These are phyloP conservation scores for Drosophila kikkawai DNA, from an alignment of 1,140 invertebrate species.

Conservation along the genomic window DNA sequence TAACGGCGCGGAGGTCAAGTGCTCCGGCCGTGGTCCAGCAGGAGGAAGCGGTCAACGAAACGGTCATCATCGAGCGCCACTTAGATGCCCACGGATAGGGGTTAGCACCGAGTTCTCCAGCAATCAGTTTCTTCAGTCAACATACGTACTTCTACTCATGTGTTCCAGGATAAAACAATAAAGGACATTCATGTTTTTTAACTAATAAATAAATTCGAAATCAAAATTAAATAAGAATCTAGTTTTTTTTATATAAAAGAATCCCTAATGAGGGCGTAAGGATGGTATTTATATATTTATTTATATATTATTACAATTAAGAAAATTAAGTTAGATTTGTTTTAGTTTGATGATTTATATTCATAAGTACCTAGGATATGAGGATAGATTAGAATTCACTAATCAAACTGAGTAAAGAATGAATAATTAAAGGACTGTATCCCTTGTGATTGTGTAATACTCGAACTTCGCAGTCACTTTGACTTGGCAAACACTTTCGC, in stretches of 20 bases:
- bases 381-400: background rate
- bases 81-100: conserved; percentile 35
- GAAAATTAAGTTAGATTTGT: background rate
- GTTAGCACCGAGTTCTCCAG: conserved; percentile 43
- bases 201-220: conserved; percentile 26
- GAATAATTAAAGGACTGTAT: background rate
- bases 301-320: background rate
- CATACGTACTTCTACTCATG: conserved; percentile 46
- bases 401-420: background rate
- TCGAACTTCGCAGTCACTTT: background rate
- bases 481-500: conserved; percentile 5
- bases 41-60: conserved; percentile 36
- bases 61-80: conserved; percentile 53
- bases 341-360: background rate
- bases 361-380: background rate
- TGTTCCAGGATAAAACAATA: conserved; percentile 32
- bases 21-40: conserved; percentile 53
- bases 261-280: background rate
- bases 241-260: background rate
- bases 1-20: conserved; percentile 63
- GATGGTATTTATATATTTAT: background rate
- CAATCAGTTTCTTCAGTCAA: conserved; percentile 41
- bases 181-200: conserved; percentile 33
- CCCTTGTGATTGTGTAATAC: conserved; percentile 7
- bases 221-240: background rate